A percentile compares a stretch with the other conserved stretches of the same genome.
Evolutionary conservation across 2,888 invertebrate species (phyloP).

Genomic region (Coenonympha glycerion): DNA sequence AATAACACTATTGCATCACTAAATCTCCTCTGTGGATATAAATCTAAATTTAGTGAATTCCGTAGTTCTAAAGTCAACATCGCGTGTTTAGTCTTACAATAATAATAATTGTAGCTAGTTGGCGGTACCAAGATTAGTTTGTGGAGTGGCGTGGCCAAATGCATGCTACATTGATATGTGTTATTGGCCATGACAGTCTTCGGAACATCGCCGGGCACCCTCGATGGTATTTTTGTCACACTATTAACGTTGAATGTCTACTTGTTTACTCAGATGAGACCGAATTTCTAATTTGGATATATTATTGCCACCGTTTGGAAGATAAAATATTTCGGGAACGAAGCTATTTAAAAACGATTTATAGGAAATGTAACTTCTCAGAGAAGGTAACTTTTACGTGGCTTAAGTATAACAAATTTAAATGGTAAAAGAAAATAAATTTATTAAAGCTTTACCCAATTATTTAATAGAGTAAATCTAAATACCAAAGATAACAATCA

Average conservation of each 20-base stretch:
- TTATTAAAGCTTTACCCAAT: too few relatives aligned
- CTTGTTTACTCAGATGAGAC: slow-evolving; percentile 68
- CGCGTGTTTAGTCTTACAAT: slow-evolving; percentile 8
- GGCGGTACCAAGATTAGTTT: slow-evolving; percentile 33
- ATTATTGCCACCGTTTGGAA: slow-evolving; percentile 14
- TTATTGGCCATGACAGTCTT: slow-evolving; percentile 41
- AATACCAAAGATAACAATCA: too few relatives aligned
- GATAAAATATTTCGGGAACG: not conserved
- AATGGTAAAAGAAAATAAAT: too few relatives aligned
- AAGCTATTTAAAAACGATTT: slow-evolving; percentile 2
- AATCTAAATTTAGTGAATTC: slow-evolving; percentile 4
- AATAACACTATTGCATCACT: too few relatives aligned
- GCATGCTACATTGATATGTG: slow-evolving; percentile 67
- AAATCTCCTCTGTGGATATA: too few relatives aligned
- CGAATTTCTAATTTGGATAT: slow-evolving; percentile 59
- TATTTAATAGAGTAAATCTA: too few relatives aligned
- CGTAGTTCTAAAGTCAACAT: not conserved
- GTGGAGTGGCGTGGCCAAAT: slow-evolving; percentile 61
- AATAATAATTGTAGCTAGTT: slow-evolving; percentile 12
- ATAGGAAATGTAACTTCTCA: not conserved
- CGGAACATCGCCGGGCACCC: slow-evolving; percentile 33
- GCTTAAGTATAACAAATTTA: too few relatives aligned
- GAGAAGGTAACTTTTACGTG: too few relatives aligned
- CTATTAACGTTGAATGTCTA: slow-evolving; percentile 34
- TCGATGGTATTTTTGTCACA: slow-evolving; percentile 61